A percentile compares a stretch with the other conserved stretches of the same genome.
Evolutionary conservation across 2,888 invertebrate genomes (phyloP).

Genomic region (Gastracanthus pulcherrimus): DNA sequence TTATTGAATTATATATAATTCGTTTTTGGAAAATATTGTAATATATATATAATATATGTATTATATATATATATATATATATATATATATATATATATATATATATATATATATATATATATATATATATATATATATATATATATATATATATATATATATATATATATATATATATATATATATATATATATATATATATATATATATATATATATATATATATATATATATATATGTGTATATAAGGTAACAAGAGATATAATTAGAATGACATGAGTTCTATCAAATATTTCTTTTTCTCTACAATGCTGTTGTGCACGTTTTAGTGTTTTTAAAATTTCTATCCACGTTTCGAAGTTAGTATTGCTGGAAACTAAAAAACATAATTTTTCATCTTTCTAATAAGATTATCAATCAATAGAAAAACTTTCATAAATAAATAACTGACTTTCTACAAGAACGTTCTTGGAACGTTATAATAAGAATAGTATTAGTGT

Average conservation of each 20-base stretch:
- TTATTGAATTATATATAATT: slow-evolving; percentile 76
- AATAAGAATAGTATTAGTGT: slow-evolving; percentile 8
- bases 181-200: slow-evolving; percentile 64
- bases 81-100: slow-evolving; percentile 70
- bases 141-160: slow-evolving; percentile 70
- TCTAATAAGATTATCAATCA: slow-evolving; percentile 6
- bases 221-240: slow-evolving; percentile 62
- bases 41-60: too few relatives aligned
- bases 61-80: slow-evolving; percentile 68
- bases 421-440: slow-evolving; percentile 16
- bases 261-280: slow-evolving; percentile 75
- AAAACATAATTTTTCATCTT: not conserved
- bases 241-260: slow-evolving; percentile 75
- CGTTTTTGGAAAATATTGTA: slow-evolving; percentile 75
- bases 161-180: slow-evolving; percentile 66
- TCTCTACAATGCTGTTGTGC: slow-evolving; percentile 69
- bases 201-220: slow-evolving; percentile 57
- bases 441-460: slow-evolving; percentile 9
- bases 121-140: slow-evolving; percentile 67
- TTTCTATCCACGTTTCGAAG: slow-evolving; percentile 22
- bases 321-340: slow-evolving; percentile 44
- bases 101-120: slow-evolving; percentile 68
- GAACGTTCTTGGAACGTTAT: slow-evolving; percentile 14
- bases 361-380: slow-evolving; percentile 21
- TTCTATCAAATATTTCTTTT: slow-evolving; percentile 71